phyloP scores from a whole-genome alignment of 2,888 invertebrate species.

The Schizaphis graminum region DNA sequence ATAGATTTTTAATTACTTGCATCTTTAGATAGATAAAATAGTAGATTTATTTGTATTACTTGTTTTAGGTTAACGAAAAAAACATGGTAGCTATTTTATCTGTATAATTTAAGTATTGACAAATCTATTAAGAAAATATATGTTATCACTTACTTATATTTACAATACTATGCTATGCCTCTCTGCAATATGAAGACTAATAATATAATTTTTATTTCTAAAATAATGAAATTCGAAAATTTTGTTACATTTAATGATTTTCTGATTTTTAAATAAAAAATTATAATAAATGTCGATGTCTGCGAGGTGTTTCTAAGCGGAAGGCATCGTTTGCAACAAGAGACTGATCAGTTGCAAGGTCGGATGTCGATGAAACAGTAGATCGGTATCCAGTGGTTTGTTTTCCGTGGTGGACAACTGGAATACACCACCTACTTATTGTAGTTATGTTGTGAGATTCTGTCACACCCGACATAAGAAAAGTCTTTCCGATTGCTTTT shows the following conservation, averaged over 20 bases:
- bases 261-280: background rate
- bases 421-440: background rate
- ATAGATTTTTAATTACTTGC: background rate
- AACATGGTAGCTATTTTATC: background rate
- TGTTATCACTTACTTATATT: background rate
- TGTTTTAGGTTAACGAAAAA: background rate
- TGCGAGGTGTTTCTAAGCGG: background rate
- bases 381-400: background rate
- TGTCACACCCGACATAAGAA: background rate
- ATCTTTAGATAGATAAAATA: background rate
- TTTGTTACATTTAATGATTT: background rate
- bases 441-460: background rate
- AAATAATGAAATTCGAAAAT: background rate
- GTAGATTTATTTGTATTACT: background rate
- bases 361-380: background rate
- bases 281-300: background rate
- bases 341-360: background rate
- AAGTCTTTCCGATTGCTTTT: background rate
- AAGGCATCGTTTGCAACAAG: background rate
- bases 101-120: background rate
- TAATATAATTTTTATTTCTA: background rate
- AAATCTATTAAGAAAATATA: background rate
- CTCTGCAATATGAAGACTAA: background rate
- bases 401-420: background rate
- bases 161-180: background rate